Conservation (phyloP, 2,888 invertebrate species). For the Eurois occulta region DNA sequence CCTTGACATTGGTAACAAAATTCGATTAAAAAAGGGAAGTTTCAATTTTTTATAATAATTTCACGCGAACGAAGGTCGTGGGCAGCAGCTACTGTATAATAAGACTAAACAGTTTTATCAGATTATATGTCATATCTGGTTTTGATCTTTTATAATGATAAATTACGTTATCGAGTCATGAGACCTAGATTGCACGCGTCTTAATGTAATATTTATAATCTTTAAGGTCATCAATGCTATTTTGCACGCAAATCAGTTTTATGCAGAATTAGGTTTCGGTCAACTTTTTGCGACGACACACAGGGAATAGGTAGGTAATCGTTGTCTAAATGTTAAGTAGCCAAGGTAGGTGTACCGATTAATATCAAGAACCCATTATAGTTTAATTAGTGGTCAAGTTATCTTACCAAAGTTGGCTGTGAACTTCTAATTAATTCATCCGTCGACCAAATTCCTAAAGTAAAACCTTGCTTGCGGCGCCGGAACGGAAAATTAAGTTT, state of each 20-base stretch:
- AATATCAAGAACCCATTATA: background rate
- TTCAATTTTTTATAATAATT: too few relatives aligned
- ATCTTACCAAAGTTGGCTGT: background rate
- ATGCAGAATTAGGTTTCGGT: background rate
- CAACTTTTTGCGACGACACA: too few relatives aligned
- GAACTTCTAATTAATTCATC: slow-evolving; percentile 31
- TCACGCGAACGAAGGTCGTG: too few relatives aligned
- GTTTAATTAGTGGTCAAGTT: background rate
- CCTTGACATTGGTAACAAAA: too few relatives aligned
- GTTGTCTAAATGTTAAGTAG: too few relatives aligned
- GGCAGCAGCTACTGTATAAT: too few relatives aligned
- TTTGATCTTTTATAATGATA: slow-evolving; percentile 12
- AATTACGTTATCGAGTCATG: slow-evolving; percentile 12
- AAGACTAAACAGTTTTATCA: slow-evolving; percentile 16
- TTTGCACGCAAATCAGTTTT: background rate
- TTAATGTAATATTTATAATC: background rate
- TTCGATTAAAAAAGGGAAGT: too few relatives aligned
- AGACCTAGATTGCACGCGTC: background rate
- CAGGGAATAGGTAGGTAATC: background rate
- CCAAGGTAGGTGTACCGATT: background rate
- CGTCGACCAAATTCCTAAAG: background rate
- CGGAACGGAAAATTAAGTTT: slow-evolving; percentile 1
- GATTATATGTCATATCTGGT: slow-evolving; percentile 26
- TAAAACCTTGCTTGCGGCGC: background rate
- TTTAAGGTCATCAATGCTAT: background rate